Base-by-base conservation (phyloP, 2,113 vertebrate genomes). In the Chlamydotis undulata region DNA sequence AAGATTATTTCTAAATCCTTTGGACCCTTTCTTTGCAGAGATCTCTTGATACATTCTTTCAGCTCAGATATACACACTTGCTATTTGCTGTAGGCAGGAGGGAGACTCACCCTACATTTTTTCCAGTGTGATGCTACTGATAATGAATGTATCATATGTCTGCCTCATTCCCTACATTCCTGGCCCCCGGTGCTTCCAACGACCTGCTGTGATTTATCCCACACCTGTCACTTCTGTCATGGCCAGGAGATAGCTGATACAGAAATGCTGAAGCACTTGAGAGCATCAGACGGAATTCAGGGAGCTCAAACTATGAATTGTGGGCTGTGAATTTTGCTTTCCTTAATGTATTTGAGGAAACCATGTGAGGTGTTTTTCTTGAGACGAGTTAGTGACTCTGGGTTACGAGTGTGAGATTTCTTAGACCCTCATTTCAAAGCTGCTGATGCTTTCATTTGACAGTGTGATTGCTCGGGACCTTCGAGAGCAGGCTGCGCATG, bases 61-160 rank as follows among this genome's bases (percentile, higher is more conserved):
- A 53, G 31, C 8, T 56, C 19, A 52, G n/a, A 47, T 69, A 5
- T 3, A 3, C 3, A 4, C 4, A 0, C 35, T 61, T 49, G 49
- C 56, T 78, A 15, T 56, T 71, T 53, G 67, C 57, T 73, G 5
- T 12, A 35, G 75, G 39, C 71, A 23, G 55, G 56, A 90, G 35
- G 24, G 50, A 57, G n/a, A 64, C 8, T 14, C 31, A 10, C n/a
- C 24, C 31, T 52, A 0, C 2, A 0, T 55, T 60, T 19, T 84
- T 89, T 73, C 59, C 78, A 76, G 29, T 61, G 8, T 19, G 71
- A 37, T 50, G 26, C 39, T 70, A 10, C 37, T 75, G 47, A 28
- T 89, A 31, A 67, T 12, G 17, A 14, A 3, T 14, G 7, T 35
- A 6, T 23, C 47, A 13, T 33, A 4, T 41, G 33, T 57, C 88